Evolutionary conservation across 2,888 invertebrate genomes (phyloP).

Genomic region (Vannuccia rotundouncinata): DNA sequence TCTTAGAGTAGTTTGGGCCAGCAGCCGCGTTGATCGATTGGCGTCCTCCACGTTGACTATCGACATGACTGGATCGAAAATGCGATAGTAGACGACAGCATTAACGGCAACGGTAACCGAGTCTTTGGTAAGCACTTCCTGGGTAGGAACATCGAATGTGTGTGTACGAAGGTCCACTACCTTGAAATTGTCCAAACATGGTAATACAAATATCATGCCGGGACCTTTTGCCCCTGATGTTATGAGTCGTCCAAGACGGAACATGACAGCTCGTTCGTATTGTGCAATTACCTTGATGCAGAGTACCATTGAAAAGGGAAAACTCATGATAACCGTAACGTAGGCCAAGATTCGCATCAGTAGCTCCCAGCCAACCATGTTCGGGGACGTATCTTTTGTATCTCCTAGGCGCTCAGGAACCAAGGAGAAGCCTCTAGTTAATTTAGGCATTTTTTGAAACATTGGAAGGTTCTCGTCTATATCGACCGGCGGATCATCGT

Average conservation of each 20-base stretch:
- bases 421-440: conserved; percentile 32
- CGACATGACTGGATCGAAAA: conserved; percentile 50
- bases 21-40: conserved; percentile 48
- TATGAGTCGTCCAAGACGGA: conserved; percentile 46
- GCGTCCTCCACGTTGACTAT: conserved; percentile 53
- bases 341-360: conserved; percentile 29
- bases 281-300: conserved; percentile 44
- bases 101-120: conserved; percentile 53
- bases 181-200: conserved; percentile 46
- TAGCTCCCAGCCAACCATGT: conserved; percentile 29
- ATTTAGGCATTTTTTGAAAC: neutral
- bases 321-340: conserved; percentile 44
- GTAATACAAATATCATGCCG: conserved; percentile 45
- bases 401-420: conserved; percentile 28
- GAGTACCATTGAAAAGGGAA: conserved; percentile 46
- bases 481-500: neutral
- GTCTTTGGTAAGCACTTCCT: conserved; percentile 52
- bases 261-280: conserved; percentile 49
- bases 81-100: conserved; percentile 53
- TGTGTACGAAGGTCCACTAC: conserved; percentile 41
- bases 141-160: conserved; percentile 49
- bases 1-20: conserved; percentile 52
- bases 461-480: neutral
- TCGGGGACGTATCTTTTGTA: conserved; percentile 25
- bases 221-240: conserved; percentile 44